These are phyloP conservation scores for Stenodera caucasica DNA, from an alignment of 2,888 invertebrate species.

Conservation along the genomic window DNA sequence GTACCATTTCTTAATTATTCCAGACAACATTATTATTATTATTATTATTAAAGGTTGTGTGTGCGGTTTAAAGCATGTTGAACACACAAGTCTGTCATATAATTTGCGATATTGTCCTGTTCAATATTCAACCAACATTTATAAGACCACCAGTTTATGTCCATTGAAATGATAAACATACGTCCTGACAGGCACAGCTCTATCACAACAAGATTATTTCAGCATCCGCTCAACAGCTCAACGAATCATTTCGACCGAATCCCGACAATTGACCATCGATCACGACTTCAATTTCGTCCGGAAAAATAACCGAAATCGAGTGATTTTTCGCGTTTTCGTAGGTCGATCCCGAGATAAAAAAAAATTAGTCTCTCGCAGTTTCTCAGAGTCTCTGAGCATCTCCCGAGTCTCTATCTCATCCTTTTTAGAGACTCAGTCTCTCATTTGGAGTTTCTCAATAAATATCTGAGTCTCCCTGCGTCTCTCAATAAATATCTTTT, in stretches of 20 bases:
- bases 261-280: too few relatives aligned
- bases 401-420: too few relatives aligned
- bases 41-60: neutral
- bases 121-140: conserved; percentile 29
- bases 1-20: conserved; percentile 22
- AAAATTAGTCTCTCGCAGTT: too few relatives aligned
- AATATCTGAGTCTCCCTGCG: too few relatives aligned
- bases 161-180: conserved; percentile 28
- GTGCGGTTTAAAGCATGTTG: neutral
- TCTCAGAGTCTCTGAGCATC: too few relatives aligned
- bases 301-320: too few relatives aligned
- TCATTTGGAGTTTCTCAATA: too few relatives aligned
- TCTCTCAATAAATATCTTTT: too few relatives aligned
- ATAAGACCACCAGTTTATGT: conserved; percentile 29
- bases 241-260: neutral
- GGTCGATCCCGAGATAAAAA: too few relatives aligned
- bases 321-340: too few relatives aligned
- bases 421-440: too few relatives aligned
- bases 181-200: conserved; percentile 24
- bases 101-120: conserved; percentile 25
- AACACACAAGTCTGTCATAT: conserved; percentile 17
- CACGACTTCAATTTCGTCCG: too few relatives aligned
- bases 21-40: conserved; percentile 15
- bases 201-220: conserved; percentile 19
- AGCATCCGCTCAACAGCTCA: neutral